Base-by-base conservation (phyloP, 1,140 invertebrate species). In the Eulimnadia texana region DNA sequence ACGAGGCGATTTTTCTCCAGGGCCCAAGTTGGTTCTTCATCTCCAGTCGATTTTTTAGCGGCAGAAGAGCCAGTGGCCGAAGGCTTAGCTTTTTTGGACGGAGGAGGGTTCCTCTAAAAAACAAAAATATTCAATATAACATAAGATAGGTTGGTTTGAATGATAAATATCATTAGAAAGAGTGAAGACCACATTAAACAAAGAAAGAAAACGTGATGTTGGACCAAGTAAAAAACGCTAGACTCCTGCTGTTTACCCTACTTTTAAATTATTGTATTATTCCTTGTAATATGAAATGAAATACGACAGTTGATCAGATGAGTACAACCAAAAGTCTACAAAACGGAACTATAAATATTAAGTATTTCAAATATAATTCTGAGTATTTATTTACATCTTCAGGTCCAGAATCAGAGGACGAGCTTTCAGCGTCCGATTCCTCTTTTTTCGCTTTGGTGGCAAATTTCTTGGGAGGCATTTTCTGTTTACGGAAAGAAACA, bases 351-450 rank as follows among this genome's bases (percentile, higher is more conserved):
- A n/a, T n/a, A n/a, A n/a, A n/a, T n/a, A n/a, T n/a, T n/a, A n/a
- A n/a, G n/a, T n/a, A n/a, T n/a, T n/a, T n/a, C n/a, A n/a, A n/a
- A n/a, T n/a, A n/a, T n/a, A n/a, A n/a, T n/a, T n/a, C n/a, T n/a
- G n/a, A n/a, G n/a, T n/a, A n/a, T n/a, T n/a, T 29, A 49, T 20
- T 58, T 58, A 58, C 55, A 29, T 58, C 55, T 58, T 58, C 55
- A 25, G 55, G 55, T 9, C 55, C 55, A n/a, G 55, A 58, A 58
- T 58, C 55, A 20, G 55, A 58, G 0, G 28, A 27, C 2, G 55
- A 58, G n/a, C 42, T 42, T 3, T 42, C 42, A 3, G 22, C 24
- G 23, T 22, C 55, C 10, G 55, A n/a, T 20, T 58, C 42, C 9
- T 27, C 28, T 16, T 58, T 58, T 33, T 58, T 42, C 6, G 33